Conservation (phyloP, 2,113 vertebrate genomes). For the Cyanoderma ruficeps region DNA sequence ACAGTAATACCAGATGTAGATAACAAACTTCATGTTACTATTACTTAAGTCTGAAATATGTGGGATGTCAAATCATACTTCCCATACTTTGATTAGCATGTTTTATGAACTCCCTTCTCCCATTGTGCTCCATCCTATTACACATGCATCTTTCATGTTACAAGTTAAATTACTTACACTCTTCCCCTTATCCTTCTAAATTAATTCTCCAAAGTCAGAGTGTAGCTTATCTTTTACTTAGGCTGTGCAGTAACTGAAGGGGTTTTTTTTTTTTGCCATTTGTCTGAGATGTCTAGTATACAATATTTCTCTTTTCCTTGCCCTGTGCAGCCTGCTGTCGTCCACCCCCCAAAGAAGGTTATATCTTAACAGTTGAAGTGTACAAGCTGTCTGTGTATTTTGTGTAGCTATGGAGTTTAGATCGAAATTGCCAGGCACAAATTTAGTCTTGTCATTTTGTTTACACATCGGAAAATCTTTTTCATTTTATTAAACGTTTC, state of each 20-base stretch:
- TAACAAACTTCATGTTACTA: constrained; percentile 56
- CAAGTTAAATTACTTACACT: constrained; percentile 63
- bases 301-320: constrained; percentile 67
- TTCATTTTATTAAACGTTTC: constrained; percentile 82
- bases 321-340: constrained; percentile 70
- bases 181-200: constrained; percentile 62
- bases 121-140: constrained; percentile 55
- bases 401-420: constrained; percentile 82
- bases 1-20: constrained; percentile 51
- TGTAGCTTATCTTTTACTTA: constrained; percentile 65
- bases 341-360: constrained; percentile 64
- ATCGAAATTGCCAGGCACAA: constrained; percentile 79
- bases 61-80: constrained; percentile 55
- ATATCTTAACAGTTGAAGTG: constrained; percentile 72
- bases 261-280: neutral
- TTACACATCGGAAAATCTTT: constrained; percentile 76
- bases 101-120: constrained; percentile 51
- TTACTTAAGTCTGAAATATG: constrained; percentile 42
- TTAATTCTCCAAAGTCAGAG: constrained; percentile 70
- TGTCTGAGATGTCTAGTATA: constrained; percentile 66
- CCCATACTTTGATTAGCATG: constrained; percentile 59
- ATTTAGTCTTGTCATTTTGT: constrained; percentile 82
- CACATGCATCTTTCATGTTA: constrained; percentile 63
- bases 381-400: constrained; percentile 79
- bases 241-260: constrained; percentile 58